Base-by-base conservation (phyloP, 1,140 invertebrate genomes). In the Semibalanus balanoides region DNA sequence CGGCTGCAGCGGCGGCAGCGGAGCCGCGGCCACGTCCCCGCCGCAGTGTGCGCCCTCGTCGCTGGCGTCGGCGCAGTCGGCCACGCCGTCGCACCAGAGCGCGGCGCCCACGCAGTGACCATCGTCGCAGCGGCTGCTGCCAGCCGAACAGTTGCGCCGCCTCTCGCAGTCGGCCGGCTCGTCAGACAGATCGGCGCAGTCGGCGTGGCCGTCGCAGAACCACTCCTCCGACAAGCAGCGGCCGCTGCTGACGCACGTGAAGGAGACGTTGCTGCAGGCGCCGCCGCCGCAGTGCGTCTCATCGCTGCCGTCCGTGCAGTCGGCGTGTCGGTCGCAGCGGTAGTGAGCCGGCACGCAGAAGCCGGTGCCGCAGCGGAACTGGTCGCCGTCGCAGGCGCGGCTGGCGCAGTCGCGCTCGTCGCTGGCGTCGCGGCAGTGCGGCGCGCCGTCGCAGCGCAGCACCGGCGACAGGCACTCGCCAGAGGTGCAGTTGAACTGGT, bases 11-110 rank as follows among this genome's bases (percentile, higher is more conserved):
- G 71, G 77, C 79, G 0, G 69, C 14, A 11, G 31, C 72, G 25
- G 88, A 86, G 82, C 93, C 86, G 82, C 91, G 92, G 69, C 81
- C 79, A 27, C 51, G 51, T 25, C 77, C 79, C 29, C 81, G 77
- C 30, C 78, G 79, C 22, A 81, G 79, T 73, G 87, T 84, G 78
- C 87, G 0, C 81, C 80, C 78, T 85, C 81, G 75, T 80, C 81
- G 74, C 51, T 64, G 30, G 77, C 73, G 79, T 83, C 86, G 30
- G 78, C 74, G 77, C 83, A 84, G 76, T 84, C 83, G 76, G 79
- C 79, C 43, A 81, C 77, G 72, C 77, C 76, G 78, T 83, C 82
- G 77, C 83, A 84, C 28, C 79, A 79, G 74, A 80, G 80, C 9
- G 72, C 51, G 22, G 74, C 72, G n/a, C 79, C 79, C 69, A 84